Conservation (phyloP, 2,113 vertebrate species). For the Siniperca knerii region DNA sequence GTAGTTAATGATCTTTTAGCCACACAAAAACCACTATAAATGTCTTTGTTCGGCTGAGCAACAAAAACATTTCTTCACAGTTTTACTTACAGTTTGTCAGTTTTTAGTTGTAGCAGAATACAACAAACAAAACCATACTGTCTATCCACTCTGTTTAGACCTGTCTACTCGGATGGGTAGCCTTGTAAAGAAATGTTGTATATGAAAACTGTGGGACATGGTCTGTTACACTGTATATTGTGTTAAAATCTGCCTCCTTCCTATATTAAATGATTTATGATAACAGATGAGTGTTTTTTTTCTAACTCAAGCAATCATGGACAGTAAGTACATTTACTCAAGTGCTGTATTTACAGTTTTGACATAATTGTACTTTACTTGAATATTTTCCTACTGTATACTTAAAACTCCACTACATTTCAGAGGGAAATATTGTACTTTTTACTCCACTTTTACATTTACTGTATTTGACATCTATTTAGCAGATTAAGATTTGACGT, state of each 20-base stretch:
- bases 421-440: no score
- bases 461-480: neutral
- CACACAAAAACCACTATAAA: constrained; percentile 41
- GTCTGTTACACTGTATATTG: constrained; percentile 88
- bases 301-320: neutral
- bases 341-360: neutral
- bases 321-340: neutral
- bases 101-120: constrained; percentile 8
- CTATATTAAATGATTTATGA: constrained; percentile 86
- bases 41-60: constrained; percentile 9
- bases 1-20: neutral
- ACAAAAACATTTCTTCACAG: neutral
- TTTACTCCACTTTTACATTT: neutral
- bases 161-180: constrained; percentile 40
- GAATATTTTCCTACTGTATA: neutral
- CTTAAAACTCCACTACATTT: neutral
- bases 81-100: neutral
- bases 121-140: constrained; percentile 5
- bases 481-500: neutral
- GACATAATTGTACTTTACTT: neutral
- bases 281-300: constrained; percentile 27
- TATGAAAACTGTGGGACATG: constrained; percentile 79
- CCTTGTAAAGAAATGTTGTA: constrained; percentile 71
- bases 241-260: constrained; percentile 83
- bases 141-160: constrained; percentile 4